phyloP scores from a whole-genome alignment of 2,888 invertebrate genomes.

The Eupithecia subfuscata region DNA sequence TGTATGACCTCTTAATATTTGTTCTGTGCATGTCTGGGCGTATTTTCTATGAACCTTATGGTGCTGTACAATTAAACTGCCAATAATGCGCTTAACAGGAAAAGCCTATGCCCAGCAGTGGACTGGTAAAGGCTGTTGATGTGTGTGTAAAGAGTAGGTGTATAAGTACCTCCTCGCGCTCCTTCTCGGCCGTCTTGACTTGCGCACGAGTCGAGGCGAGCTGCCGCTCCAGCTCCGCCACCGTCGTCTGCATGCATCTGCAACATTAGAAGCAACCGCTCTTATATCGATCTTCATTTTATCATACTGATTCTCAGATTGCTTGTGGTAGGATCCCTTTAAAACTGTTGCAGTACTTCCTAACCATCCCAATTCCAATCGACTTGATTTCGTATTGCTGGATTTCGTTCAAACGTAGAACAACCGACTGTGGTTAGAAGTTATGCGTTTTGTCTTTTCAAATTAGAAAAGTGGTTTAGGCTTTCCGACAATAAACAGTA shows the following conservation, averaged over 20 bases:
- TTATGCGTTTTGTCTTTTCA: too few species aligned
- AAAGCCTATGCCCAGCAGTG: neutral
- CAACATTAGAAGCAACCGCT: neutral
- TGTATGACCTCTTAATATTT: neutral
- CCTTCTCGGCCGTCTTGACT: slow-evolving; percentile 86
- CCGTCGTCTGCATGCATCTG: slow-evolving; percentile 86
- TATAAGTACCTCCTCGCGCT: slow-evolving; percentile 83
- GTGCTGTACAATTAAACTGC: neutral
- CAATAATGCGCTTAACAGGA: neutral
- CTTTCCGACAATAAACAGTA: too few species aligned
- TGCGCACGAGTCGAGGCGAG: slow-evolving; percentile 86
- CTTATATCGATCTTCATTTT: neutral
- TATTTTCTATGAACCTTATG: neutral
- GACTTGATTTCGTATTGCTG: too few species aligned
- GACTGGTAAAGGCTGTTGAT: too few species aligned
- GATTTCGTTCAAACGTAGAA: too few species aligned
- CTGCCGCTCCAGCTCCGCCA: slow-evolving; percentile 87
- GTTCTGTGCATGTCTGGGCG: neutral
- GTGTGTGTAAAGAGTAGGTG: too few species aligned
- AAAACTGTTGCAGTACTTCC: too few species aligned
- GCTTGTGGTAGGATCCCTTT: too few species aligned
- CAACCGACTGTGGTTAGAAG: too few species aligned
- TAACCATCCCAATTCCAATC: too few species aligned
- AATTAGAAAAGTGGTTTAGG: too few species aligned
- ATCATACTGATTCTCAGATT: too few species aligned